Evolutionary conservation across 1,140 invertebrate species (phyloP).

Genomic region (Dryas iulia): DNA sequence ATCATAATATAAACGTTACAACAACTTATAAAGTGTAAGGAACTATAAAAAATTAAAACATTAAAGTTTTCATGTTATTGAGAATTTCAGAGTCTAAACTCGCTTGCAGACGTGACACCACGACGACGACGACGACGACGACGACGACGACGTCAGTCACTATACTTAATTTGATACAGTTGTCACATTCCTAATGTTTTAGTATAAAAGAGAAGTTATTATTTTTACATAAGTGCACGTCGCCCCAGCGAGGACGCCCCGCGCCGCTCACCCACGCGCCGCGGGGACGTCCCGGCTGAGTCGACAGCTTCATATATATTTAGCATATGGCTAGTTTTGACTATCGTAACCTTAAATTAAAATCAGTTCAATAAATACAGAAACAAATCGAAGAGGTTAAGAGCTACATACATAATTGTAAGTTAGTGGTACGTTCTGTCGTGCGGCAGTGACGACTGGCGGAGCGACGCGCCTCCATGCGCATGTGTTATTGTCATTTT

Average conservation of each 20-base stretch:
- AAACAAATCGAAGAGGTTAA: not conserved
- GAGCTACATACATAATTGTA: not conserved
- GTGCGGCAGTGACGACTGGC: not conserved
- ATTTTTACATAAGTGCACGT: not conserved
- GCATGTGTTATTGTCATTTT: too few species aligned
- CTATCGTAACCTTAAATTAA: conserved; percentile 1
- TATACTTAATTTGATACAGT: too few species aligned
- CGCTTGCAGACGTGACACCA: not conserved
- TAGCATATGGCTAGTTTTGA: conserved; percentile 3
- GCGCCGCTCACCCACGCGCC: not conserved
- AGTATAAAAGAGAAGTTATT: not conserved
- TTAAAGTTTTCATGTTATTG: not conserved
- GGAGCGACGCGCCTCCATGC: too few species aligned
- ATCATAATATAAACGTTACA: not conserved
- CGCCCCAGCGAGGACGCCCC: not conserved
- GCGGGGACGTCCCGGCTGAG: not conserved
- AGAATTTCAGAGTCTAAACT: not conserved
- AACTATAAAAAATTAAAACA: not conserved
- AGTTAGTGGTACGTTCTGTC: not conserved
- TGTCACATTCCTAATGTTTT: not conserved
- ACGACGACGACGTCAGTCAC: too few species aligned
- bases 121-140: too few species aligned
- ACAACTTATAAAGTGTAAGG: not conserved
- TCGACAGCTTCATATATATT: not conserved
- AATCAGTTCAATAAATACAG: conserved; percentile 3